Evolutionary conservation across 2,888 invertebrate genomes (phyloP).

Genomic region (Sthenelais limicola): DNA sequence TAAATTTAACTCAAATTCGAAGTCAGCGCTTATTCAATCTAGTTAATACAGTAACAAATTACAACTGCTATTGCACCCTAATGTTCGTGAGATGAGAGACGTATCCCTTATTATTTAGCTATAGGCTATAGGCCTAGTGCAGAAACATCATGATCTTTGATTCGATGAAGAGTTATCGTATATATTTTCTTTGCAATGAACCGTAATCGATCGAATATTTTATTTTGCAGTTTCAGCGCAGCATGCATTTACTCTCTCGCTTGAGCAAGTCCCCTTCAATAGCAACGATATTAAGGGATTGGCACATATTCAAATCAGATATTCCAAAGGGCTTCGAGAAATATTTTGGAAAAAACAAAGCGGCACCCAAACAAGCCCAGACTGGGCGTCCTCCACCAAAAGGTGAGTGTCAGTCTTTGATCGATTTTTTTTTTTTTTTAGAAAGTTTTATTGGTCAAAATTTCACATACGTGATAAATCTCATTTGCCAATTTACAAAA

Average conservation of each 20-base stretch:
- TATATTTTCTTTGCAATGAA: background rate
- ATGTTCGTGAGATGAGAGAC: background rate
- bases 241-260: constrained; percentile 23
- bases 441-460: background rate
- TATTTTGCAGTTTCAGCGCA: constrained; percentile 7
- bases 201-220: too few species aligned
- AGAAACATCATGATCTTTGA: background rate
- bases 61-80: background rate
- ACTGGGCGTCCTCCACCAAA: constrained; percentile 26
- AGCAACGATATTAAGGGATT: constrained; percentile 21
- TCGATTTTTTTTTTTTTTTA: background rate
- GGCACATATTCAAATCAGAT: constrained; percentile 48
- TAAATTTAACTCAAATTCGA: too few species aligned
- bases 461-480: background rate
- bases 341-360: constrained; percentile 79
- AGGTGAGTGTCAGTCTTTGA: background rate
- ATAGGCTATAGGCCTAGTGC: background rate
- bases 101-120: background rate
- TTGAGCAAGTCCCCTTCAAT: constrained; percentile 6
- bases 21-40: too few species aligned
- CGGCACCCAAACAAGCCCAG: constrained; percentile 67
- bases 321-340: constrained; percentile 93
- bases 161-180: background rate
- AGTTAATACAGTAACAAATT: too few species aligned
- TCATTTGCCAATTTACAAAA: too few species aligned